Evolutionary conservation across 2,888 invertebrate species (phyloP).

Genomic region (Parasteatoda lunata): DNA sequence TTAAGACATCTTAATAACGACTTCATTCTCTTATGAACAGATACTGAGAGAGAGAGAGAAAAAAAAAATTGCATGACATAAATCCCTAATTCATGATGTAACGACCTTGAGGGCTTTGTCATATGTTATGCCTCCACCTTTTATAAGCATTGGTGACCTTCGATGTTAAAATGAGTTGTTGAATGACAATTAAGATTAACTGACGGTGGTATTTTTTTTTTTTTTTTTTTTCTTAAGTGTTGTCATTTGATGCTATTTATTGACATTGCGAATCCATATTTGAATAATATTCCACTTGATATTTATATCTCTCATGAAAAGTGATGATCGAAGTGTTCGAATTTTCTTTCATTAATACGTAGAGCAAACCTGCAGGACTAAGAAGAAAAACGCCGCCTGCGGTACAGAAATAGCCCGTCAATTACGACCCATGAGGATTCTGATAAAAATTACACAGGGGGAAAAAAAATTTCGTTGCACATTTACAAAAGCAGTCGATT

Average conservation of each 20-base stretch:
- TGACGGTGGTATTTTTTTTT: background rate
- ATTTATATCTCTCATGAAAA: too few species aligned
- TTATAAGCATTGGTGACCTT: background rate
- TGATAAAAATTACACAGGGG: too few species aligned
- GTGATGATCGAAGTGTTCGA: too few species aligned
- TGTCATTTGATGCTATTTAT: background rate
- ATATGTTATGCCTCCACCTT: background rate
- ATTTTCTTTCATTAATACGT: too few species aligned
- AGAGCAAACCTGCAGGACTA: too few species aligned
- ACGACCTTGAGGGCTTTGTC: background rate
- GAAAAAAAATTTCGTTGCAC: too few species aligned
- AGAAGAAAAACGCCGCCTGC: too few species aligned
- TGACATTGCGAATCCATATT: too few species aligned
- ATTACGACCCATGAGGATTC: too few species aligned
- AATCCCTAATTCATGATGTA: constrained; percentile 28
- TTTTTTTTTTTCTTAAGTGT: background rate
- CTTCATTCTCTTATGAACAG: background rate
- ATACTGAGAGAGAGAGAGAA: background rate
- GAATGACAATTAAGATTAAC: background rate
- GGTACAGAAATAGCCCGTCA: too few species aligned
- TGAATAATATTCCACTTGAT: too few species aligned
- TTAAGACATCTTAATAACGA: background rate
- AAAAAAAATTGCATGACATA: background rate
- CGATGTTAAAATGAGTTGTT: background rate
- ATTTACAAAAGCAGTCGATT: too few species aligned